phyloP scores from a whole-genome alignment of 1,140 invertebrate genomes.

The Drosophila subobscura region DNA sequence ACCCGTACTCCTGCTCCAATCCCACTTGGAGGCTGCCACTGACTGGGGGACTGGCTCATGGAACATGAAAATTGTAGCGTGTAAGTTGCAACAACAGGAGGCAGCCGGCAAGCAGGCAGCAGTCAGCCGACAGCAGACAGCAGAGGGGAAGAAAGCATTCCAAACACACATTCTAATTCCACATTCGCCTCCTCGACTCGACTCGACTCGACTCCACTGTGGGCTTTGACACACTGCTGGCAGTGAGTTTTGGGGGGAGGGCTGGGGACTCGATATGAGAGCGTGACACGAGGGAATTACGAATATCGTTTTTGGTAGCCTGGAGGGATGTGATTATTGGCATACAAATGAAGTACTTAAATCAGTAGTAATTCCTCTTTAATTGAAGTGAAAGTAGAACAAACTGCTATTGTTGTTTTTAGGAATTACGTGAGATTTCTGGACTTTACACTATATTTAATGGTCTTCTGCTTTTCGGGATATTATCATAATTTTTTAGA shows the following conservation, averaged over 20 bases:
- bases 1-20: conserved; percentile 21
- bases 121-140: neutral
- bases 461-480: no score
- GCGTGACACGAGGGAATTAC: conserved; percentile 17
- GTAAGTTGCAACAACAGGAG: conserved; percentile 40
- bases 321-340: no score
- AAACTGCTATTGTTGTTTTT: no score
- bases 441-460: no score
- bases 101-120: conserved; percentile 6
- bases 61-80: conserved; percentile 79
- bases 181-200: conserved; percentile 59
- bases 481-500: no score
- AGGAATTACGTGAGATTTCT: no score
- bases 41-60: conserved; percentile 45
- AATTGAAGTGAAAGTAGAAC: no score
- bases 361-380: no score
- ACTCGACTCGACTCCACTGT: conserved; percentile 29
- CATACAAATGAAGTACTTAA: no score
- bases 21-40: conserved; percentile 23
- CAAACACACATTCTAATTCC: conserved; percentile 82
- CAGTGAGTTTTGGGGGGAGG: conserved; percentile 3
- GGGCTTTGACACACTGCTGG: conserved; percentile 68
- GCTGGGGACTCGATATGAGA: conserved; percentile 11
- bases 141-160: conserved; percentile 55
- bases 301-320: neutral